These are phyloP conservation scores for Himalopsyche anomala DNA, from an alignment of 2,888 invertebrate species.

Conservation along the genomic window DNA sequence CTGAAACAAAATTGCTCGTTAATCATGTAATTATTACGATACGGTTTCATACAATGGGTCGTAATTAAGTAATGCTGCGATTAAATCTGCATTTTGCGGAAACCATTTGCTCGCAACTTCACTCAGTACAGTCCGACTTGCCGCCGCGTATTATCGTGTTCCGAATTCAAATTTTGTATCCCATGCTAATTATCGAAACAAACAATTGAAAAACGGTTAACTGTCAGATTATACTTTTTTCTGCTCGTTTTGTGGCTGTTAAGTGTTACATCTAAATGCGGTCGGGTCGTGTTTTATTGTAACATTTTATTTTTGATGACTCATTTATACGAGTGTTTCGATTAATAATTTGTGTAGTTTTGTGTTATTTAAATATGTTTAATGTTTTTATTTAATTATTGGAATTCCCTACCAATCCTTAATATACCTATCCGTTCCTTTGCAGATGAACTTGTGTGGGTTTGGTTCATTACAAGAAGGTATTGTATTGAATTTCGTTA, in stretches of 20 bases:
- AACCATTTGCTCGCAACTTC: not conserved
- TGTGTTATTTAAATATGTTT: too few species aligned
- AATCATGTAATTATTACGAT: not conserved
- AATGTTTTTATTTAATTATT: too few species aligned
- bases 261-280: not conserved
- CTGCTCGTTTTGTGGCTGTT: not conserved
- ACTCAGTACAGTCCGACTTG: not conserved
- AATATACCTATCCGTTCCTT: too few species aligned
- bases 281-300: not conserved
- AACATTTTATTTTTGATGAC: too few species aligned
- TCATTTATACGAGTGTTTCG: too few species aligned
- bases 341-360: too few species aligned
- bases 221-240: not conserved
- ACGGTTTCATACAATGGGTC: not conserved
- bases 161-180: not conserved
- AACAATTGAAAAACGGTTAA: not conserved
- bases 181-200: not conserved
- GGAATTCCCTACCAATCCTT: too few species aligned
- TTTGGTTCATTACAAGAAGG: too few species aligned
- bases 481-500: too few species aligned
- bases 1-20: too few species aligned
- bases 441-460: too few species aligned
- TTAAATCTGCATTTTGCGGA: constrained; percentile 1
- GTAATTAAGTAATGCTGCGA: not conserved
- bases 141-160: not conserved